Base-by-base conservation (phyloP, 2,888 invertebrate genomes). In the Himalopsyche japonica region DNA sequence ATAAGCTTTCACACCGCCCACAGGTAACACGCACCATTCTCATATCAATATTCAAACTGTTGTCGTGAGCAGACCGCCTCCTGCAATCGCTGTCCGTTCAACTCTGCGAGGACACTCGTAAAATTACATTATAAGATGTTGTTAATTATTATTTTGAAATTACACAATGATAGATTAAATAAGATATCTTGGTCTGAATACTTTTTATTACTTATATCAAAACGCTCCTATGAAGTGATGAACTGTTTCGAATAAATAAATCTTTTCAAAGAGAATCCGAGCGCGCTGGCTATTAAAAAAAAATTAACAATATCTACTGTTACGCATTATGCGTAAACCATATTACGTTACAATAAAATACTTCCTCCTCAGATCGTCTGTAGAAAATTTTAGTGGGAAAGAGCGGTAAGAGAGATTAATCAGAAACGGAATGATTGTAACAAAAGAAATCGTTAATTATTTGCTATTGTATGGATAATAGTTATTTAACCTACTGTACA, bases 401-500 rank as follows among this genome's bases (percentile, higher is more conserved):
- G 49, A 64, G 79, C 48, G 76, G 49, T 57, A 20, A 77, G 77
- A 83, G 57, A 80, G 70, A 80, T 80, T 76, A 79, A 86, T 82
- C 83, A 81, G 80, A 76, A 84, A 80, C 86, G 86, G 86, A 86
- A 86, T 86, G 86, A 82, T 86, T 85, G 43, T 43, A 43, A 84
- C 76, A 86, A 83, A 82, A 43, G 37, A 79, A 84, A 64, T 34
- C 24, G 48, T 76, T 81, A 81, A 79, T 82, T 82, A 80, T 82
- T 70, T 70, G 70, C 84, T 86, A 86, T 83, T 82, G 83, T 76
- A 85, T 85, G 86, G 79, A 84, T 86, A 86, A 82, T 84, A 79
- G 82, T 85, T 80, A 76, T 85, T 83, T 83, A 86, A 79, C 80
- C 85, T 86, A 86, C 86, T 86, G 86, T 86, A 86, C 86, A 86